Base-by-base conservation (phyloP, 2,113 vertebrate species). In the Aptenodytes forsteri region DNA sequence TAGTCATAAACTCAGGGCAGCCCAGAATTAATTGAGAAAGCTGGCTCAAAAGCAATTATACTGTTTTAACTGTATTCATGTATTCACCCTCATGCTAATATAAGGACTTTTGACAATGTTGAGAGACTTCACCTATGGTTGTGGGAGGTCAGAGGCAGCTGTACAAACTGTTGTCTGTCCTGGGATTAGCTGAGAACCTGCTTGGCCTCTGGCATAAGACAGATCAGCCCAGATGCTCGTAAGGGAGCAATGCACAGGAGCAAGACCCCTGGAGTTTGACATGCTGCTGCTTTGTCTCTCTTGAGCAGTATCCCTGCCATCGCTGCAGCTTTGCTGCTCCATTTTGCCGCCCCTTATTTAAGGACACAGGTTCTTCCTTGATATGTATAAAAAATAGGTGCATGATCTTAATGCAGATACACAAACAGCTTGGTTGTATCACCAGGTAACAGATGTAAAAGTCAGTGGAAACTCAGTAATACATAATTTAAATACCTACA, bases 21-120 rank as follows among this genome's bases (percentile, higher is more conserved):
- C 92, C 77, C 96, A 94, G 95, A 98, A 98, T 99, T 98, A 98
- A 98, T 98, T 90, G 98, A 98, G 95, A 98, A 97, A 88, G 29
- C 82, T 91, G 81, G 73, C 93, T 98, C 97, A 98, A 98, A 96
- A 76, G 11, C 42, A 67, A 36, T 69, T 76, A 93, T 87, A 95
- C 87, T 98, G 92, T 98, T 98, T 97, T 95, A 98, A 97, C 98
- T 89, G 54, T 93, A 97, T 97, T 97, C 73, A 97, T 98, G 95
- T 56, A 49, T 95, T 99, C 98, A 98, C 97, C 76, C 21, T 95
- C 23, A 81, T 54, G 83, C 34, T 94, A 65, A 75, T 34, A 52
- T 62, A 83, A 93, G 78, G 75, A 75, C 11, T 55, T 96, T 40
- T 58, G 67, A 49, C 2, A 1, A 17, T 26, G 52, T 70, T 69